A percentile compares a stretch with the other conserved stretches of the same genome.
Conservation (phyloP, 2,888 invertebrate genomes). For the Urechis unicinctus region DNA sequence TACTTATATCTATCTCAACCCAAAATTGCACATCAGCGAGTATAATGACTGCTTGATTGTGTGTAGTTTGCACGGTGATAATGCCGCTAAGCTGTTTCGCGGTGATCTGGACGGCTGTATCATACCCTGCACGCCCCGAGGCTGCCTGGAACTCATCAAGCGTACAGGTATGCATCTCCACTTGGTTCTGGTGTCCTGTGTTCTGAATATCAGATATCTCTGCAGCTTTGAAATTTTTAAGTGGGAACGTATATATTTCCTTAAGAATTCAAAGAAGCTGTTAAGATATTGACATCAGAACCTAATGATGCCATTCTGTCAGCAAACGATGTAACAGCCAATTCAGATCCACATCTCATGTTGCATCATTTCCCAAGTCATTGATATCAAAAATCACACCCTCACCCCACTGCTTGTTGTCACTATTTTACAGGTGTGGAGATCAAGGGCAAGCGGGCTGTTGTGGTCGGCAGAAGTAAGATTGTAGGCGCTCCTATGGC, state of each 20-base stretch:
- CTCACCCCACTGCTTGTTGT: no score
- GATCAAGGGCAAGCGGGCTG: constrained; percentile 78
- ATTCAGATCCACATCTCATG: no score
- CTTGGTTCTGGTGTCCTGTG: no score
- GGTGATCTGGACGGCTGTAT: constrained; percentile 78
- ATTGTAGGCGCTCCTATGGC: constrained; percentile 95
- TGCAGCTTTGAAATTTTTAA: no score
- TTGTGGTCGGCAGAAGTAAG: constrained; percentile 92
- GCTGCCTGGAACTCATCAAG: constrained; percentile 86
- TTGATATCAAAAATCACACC: no score
- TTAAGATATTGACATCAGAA: no score
- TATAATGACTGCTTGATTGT: no score
- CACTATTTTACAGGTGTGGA: constrained; percentile 53
- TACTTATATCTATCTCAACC: not conserved
- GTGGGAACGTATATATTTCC: no score
- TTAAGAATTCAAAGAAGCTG: no score
- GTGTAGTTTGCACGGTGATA: constrained; percentile 78
- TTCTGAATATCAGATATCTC: not conserved
- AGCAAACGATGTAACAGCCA: no score
- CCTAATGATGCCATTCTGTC: no score
- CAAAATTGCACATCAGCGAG: not conserved
- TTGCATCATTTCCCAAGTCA: no score
- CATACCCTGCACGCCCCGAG: constrained; percentile 93
- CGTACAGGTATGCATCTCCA: constrained; percentile 57
- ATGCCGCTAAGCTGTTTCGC: constrained; percentile 85